Evolutionary conservation across 2,797 vertebrate species (phyloP).

Genomic region (Pantherophis alleghaniensis): DNA sequence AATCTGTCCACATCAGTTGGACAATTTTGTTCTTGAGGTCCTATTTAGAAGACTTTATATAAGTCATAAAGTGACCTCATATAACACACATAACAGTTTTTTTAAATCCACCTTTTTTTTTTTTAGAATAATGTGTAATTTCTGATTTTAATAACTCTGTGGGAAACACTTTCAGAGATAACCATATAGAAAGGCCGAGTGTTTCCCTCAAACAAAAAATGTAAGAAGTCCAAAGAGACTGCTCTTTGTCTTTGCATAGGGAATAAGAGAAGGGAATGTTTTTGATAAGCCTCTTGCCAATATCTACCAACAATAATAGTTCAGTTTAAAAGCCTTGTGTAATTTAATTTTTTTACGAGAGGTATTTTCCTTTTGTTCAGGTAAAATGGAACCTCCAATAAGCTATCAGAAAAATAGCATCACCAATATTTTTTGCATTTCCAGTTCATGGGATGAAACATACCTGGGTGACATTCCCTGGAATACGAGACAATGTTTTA

Average conservation of each 20-base stretch:
- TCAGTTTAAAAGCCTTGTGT: not conserved
- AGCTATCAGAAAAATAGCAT: not conserved
- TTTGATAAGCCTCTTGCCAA: not conserved
- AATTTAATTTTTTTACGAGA: not conserved
- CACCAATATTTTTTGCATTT: not conserved
- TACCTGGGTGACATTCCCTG: constrained; percentile 69
- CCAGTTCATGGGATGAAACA: constrained; percentile 18
- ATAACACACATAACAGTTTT: constrained; percentile 3
- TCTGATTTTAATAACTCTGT: not conserved
- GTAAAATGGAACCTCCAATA: not conserved
- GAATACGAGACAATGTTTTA: constrained; percentile 65
- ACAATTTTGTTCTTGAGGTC: constrained; percentile 73
- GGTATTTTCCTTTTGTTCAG: not conserved
- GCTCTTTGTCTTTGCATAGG: too few relatives aligned
- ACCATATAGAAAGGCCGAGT: not conserved
- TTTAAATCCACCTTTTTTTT: not conserved
- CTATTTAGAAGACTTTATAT: constrained; percentile 46
- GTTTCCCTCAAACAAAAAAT: not conserved
- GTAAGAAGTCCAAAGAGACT: not conserved
- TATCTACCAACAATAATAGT: not conserved
- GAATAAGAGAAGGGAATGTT: not conserved
- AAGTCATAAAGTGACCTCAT: not conserved
- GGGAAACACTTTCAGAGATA: not conserved
- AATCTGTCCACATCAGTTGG: constrained; percentile 78
- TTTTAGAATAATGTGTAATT: not conserved